A percentile compares a stretch with the other conserved stretches of the same genome.
Evolutionary conservation across 2,113 vertebrate species (phyloP).

Genomic region (Columba janthina): DNA sequence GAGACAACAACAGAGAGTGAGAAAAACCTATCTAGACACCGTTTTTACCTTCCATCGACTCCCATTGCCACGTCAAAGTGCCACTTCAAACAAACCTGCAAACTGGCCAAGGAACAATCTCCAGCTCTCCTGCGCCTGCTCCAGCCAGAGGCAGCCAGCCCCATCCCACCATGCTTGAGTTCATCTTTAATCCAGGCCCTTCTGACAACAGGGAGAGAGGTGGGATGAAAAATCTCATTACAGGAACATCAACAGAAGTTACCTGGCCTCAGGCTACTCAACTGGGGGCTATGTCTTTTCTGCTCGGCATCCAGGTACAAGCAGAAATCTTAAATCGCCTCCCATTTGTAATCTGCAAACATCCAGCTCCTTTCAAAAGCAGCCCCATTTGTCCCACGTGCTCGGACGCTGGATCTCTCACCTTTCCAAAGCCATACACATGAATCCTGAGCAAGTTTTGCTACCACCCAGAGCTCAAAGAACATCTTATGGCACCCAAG

Average conservation of each 20-base stretch:
- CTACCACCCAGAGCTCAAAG: neutral
- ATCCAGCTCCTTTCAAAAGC: neutral
- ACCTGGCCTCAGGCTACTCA: neutral
- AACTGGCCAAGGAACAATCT: neutral
- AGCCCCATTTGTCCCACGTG: neutral
- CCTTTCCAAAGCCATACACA: neutral
- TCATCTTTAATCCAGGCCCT: neutral
- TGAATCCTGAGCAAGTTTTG: neutral
- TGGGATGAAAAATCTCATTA: neutral
- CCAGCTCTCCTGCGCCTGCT: neutral
- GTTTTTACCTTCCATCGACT: neutral
- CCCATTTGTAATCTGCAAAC: neutral
- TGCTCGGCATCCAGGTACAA: neutral
- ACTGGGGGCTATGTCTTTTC: neutral
- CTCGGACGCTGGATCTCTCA: neutral
- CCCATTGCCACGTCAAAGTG: conserved; percentile 20
- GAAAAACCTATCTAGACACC: conserved; percentile 35
- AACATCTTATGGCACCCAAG: neutral
- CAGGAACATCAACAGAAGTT: neutral
- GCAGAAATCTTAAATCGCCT: neutral
- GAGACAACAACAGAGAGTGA: conserved; percentile 28
- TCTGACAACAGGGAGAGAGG: neutral
- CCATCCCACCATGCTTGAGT: neutral
- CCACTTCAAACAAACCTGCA: neutral
- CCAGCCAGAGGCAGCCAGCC: neutral